Percentiles rank a stretch among this genome's conserved stretches.
Evolutionary conservation across 2,113 vertebrate genomes (phyloP).

Genomic region (Neomonachus schauinslandi): DNA sequence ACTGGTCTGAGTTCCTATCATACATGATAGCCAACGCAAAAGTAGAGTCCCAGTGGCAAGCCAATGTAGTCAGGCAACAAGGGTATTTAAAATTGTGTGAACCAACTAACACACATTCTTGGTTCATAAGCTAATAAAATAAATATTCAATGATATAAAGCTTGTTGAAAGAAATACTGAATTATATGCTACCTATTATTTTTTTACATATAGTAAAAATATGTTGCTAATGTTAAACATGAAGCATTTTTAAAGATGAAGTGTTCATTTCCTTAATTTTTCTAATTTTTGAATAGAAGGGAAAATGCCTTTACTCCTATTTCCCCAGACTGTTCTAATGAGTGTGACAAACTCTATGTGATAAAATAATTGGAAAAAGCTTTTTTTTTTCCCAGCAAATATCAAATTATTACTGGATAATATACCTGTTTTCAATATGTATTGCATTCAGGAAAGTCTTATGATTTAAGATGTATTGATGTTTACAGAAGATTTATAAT

Average conservation of each 20-base stretch:
- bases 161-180: background rate
- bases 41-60: background rate
- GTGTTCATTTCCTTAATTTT: background rate
- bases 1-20: background rate
- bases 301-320: background rate
- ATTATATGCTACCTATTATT: background rate
- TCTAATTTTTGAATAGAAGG: background rate
- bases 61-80: background rate
- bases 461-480: background rate
- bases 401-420: conserved; percentile 29
- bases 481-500: conserved; percentile 67
- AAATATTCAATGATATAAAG: background rate
- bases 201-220: background rate
- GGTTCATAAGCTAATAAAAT: background rate
- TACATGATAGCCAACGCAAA: background rate
- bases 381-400: background rate
- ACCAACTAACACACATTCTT: background rate
- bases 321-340: background rate
- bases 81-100: background rate
- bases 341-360: background rate
- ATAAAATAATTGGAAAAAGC: conserved; percentile 9
- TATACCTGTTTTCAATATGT: background rate
- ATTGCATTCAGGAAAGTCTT: background rate
- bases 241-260: background rate
- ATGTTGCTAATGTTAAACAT: background rate